Evolutionary conservation across 2,888 invertebrate genomes (phyloP).

Genomic region (Scrobipalpa atriplicella): DNA sequence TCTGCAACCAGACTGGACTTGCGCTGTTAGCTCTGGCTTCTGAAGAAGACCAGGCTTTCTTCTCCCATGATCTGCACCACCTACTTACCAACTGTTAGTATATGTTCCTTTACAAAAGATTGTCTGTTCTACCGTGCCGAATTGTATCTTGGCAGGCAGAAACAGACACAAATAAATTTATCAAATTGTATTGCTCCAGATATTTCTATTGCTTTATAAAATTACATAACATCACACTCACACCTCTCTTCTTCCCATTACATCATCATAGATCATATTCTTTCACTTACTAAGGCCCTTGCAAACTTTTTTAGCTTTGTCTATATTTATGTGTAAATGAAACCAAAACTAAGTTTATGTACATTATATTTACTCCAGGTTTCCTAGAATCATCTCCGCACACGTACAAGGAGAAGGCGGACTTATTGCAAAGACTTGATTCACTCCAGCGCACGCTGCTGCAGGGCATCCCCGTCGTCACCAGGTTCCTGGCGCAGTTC

Average conservation of each 20-base stretch:
- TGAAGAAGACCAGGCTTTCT: constrained; percentile 53
- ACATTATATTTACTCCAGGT: constrained; percentile 48
- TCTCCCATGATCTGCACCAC: constrained; percentile 62
- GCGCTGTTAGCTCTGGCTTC: constrained; percentile 49
- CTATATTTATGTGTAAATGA: background rate
- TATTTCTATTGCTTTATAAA: too few species aligned
- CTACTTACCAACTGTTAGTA: constrained; percentile 56
- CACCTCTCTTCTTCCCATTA: too few species aligned
- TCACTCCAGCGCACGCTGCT: constrained; percentile 61
- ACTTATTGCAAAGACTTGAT: constrained; percentile 58
- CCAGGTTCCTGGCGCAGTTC: constrained; percentile 68
- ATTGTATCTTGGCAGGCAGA: too few species aligned
- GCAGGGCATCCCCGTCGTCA: constrained; percentile 70
- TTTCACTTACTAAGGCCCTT: too few species aligned
- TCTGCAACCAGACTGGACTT: constrained; percentile 59
- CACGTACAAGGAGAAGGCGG: constrained; percentile 62
- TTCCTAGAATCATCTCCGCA: constrained; percentile 65
- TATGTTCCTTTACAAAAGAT: background rate
- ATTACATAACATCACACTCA: too few species aligned
- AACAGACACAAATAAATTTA: background rate
- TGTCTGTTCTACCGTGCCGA: too few species aligned
- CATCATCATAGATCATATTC: too few species aligned
- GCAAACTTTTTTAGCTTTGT: too few species aligned
- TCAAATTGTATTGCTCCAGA: too few species aligned
- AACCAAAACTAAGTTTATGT: background rate